A percentile compares a stretch with the other conserved stretches of the same genome.
Conservation (phyloP, 2,113 vertebrate genomes). For the Triplophysa tibetana region DNA sequence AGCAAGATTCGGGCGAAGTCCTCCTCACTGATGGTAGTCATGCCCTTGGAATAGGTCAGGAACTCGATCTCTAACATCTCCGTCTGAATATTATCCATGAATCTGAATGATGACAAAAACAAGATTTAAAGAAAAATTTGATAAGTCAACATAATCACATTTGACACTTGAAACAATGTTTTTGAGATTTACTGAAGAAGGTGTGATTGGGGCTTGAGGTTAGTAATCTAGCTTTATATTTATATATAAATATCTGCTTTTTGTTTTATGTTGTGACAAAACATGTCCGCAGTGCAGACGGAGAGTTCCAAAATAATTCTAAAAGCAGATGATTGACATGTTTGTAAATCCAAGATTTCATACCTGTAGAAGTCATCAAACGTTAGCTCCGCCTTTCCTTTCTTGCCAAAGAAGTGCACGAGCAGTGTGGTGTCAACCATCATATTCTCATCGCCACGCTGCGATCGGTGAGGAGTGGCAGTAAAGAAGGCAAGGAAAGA, state of each 20-base stretch:
- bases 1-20: conserved; percentile 96
- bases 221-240: too few relatives aligned
- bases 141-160: too few relatives aligned
- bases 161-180: too few relatives aligned
- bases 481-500: conserved; percentile 26
- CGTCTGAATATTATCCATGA: conserved; percentile 98
- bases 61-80: conserved; percentile 98
- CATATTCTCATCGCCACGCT: conserved; percentile 88
- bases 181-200: too few relatives aligned
- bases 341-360: conserved; percentile 39
- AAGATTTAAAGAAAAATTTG: too few relatives aligned
- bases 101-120: conserved; percentile 74
- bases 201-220: too few relatives aligned
- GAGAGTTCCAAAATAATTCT: too few relatives aligned
- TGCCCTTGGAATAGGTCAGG: conserved; percentile 94
- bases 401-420: conserved; percentile 97
- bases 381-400: conserved; percentile 95
- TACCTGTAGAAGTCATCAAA: conserved; percentile 98
- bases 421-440: conserved; percentile 92
- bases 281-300: too few relatives aligned
- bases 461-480: conserved; percentile 51
- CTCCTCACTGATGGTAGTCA: conserved; percentile 97
- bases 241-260: too few relatives aligned
- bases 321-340: too few relatives aligned
- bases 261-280: too few relatives aligned